Base-by-base conservation (phyloP, 2,113 vertebrate genomes). In the Chionodraco myersi region DNA sequence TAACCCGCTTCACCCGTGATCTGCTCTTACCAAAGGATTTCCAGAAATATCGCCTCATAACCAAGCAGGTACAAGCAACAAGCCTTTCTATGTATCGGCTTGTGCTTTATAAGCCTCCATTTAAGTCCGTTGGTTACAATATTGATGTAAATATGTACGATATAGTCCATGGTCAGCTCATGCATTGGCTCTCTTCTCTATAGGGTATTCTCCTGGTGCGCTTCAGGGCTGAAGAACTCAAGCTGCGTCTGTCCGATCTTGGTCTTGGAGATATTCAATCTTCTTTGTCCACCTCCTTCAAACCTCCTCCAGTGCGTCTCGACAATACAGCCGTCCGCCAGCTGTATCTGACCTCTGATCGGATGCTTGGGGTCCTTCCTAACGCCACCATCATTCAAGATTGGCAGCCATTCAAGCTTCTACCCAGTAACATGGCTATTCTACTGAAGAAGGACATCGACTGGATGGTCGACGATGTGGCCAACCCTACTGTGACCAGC, bases 31-130 rank as follows among this genome's bases (percentile, higher is more conserved):
- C 94, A 60, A 94, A 90, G 83, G 94, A 96, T 79, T 94, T 96
- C 70, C 91, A 95, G 88, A 96, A 97, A 90, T 95, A 95, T 74
- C 93, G 91, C 34, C 71, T 96, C 67, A 95, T 96, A 77, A 94
- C 94, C 16, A 95, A 95, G 78, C 95, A 96, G 96, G 96, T 96
- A 88, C 13, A 4, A 45, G 11, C 6, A 60, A 41, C 21, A 54
- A 34, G 41, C 45, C 26, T 21, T 36, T 11, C 11, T 54, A 3
- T 52, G 12, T 1, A 15, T 61, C 41, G 1, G 6, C 58, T 6
- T 68, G 4, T 62, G n/a, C 49, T 63, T 41, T 51, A 60, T 14
- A 59, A 2, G 14, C 49, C 13, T 47, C 41, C 13, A 16, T 34
- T 41, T 18, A 10, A 34, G 45, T 66, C 68, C 11, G 16, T 36